phyloP scores from a whole-genome alignment of 2,797 vertebrate species.

The Coccyzus lansbergi region DNA sequence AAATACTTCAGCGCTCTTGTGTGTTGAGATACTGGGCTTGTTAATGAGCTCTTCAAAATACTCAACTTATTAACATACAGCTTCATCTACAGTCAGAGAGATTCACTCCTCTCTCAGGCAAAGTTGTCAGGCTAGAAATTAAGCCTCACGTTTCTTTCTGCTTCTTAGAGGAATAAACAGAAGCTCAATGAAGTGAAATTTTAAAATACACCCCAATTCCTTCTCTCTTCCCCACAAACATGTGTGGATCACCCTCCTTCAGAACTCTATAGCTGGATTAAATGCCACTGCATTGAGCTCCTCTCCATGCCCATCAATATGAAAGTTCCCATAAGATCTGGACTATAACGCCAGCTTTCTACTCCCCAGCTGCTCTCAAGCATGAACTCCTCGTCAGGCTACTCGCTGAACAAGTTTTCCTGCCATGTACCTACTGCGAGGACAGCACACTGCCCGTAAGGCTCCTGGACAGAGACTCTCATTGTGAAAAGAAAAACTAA shows the following conservation, averaged over 20 bases:
- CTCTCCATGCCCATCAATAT: accelerated
- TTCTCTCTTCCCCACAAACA: background rate
- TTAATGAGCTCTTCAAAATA: background rate
- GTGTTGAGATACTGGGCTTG: background rate
- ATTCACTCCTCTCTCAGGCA: background rate
- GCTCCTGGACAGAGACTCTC: slow-evolving; percentile 24
- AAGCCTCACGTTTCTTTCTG: background rate
- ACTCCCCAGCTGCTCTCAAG: background rate
- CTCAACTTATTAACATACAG: background rate
- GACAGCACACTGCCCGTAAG: background rate
- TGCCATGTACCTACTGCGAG: background rate
- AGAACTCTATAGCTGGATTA: background rate
- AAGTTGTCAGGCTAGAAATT: background rate
- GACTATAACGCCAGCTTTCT: background rate
- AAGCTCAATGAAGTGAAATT: background rate
- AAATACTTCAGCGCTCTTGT: background rate
- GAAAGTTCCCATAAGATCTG: background rate
- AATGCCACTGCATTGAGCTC: background rate
- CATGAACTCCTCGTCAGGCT: background rate
- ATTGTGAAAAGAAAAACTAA: slow-evolving; percentile 5
- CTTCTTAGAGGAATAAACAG: background rate
- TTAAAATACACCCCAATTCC: background rate
- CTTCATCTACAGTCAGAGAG: background rate
- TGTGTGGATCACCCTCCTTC: background rate
- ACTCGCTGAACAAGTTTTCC: background rate